Conservation (phyloP, 35 echinoderm and acorn worm species). For the Heliocidaris erythrogramma region DNA sequence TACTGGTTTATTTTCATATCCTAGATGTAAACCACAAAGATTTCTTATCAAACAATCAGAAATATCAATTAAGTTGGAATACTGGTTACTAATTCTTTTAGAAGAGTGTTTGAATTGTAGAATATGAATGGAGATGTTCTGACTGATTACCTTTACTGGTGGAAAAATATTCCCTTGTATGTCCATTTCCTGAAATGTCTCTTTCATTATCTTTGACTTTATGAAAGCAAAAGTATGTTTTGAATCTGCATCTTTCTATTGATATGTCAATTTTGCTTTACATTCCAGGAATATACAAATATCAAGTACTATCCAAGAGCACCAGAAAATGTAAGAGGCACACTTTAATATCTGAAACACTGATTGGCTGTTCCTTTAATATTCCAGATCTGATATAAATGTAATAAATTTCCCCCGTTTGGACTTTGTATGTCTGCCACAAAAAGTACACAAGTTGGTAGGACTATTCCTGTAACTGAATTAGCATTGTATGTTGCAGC, state of each 20-base stretch:
- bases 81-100: not conserved
- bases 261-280: not conserved
- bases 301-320: not conserved
- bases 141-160: too few relatives aligned
- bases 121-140: too few relatives aligned
- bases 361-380: not conserved
- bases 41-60: not conserved
- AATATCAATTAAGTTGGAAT: not conserved
- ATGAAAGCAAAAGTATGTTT: too few relatives aligned
- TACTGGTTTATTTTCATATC: too few relatives aligned
- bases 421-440: not conserved
- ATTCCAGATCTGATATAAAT: not conserved
- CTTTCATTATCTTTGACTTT: too few relatives aligned
- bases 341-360: not conserved
- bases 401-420: not conserved
- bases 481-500: not conserved
- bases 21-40: too few relatives aligned
- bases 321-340: not conserved
- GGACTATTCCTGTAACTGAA: not conserved
- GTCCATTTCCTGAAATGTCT: too few relatives aligned
- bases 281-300: not conserved
- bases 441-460: not conserved
- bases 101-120: not conserved
- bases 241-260: too few relatives aligned
- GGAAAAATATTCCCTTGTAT: too few relatives aligned